phyloP scores from a whole-genome alignment of 2,888 invertebrate species.

The Agrilus mali region DNA sequence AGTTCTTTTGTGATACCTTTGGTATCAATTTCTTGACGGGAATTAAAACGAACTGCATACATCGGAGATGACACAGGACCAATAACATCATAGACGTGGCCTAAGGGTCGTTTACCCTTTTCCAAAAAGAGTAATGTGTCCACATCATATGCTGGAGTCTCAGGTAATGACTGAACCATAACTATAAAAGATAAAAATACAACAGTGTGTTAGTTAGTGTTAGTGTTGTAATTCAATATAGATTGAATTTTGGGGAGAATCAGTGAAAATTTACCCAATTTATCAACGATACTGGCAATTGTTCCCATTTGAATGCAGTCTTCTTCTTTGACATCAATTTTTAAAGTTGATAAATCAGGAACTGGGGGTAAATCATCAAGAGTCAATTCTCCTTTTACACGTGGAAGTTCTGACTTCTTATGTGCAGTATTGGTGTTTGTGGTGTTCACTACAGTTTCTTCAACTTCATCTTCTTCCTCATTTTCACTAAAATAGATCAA shows the following conservation, averaged over 20 bases:
- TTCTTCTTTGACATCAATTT: conserved; percentile 63
- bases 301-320: conserved; percentile 63
- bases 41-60: conserved; percentile 87
- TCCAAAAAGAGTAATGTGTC: conserved; percentile 81
- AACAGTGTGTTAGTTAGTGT: no score
- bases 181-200: conserved; percentile 42
- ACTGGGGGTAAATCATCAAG: conserved; percentile 69
- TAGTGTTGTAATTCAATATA: neutral
- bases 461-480: neutral
- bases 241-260: neutral
- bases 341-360: conserved; percentile 47
- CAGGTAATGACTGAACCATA: conserved; percentile 58
- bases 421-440: no score
- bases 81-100: conserved; percentile 82
- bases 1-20: conserved; percentile 54
- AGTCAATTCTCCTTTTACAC: conserved; percentile 1
- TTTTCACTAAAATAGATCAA: no score
- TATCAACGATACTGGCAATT: conserved; percentile 57
- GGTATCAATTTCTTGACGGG: conserved; percentile 55
- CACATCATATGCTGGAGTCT: conserved; percentile 67
- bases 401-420: no score
- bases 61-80: conserved; percentile 75
- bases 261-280: conserved; percentile 41
- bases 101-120: conserved; percentile 59
- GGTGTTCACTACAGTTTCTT: neutral